Conservation (phyloP, 2,113 vertebrate species). For the Trachemys scripta region DNA sequence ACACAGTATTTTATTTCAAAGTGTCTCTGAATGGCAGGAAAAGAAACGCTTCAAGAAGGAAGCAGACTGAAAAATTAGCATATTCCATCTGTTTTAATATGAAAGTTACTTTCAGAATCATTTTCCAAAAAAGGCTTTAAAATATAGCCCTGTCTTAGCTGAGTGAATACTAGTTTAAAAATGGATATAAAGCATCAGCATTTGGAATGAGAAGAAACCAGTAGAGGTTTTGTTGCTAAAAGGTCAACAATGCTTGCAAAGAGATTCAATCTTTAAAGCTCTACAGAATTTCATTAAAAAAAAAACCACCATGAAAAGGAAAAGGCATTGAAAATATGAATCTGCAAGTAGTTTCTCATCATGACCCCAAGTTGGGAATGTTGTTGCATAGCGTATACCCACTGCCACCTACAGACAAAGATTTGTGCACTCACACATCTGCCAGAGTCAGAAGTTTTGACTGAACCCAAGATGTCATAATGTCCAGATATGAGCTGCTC, state of each 20-base stretch:
- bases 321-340: neutral
- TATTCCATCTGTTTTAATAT: neutral
- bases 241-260: conserved; percentile 51
- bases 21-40: neutral
- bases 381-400: neutral
- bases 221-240: conserved; percentile 36
- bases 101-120: neutral
- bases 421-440: fast-evolving
- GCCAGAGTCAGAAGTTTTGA: neutral
- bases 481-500: fast-evolving
- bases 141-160: neutral
- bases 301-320: neutral
- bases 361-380: fast-evolving
- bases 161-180: neutral
- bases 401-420: conserved; percentile 68
- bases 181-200: neutral
- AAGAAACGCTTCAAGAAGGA: neutral
- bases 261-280: conserved; percentile 51
- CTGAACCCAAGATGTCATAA: fast-evolving
- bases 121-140: neutral
- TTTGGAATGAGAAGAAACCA: conserved; percentile 32
- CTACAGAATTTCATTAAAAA: conserved; percentile 33
- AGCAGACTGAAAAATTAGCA: conserved; percentile 6
- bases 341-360: neutral
- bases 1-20: neutral